Evolutionary conservation across 2,888 invertebrate genomes (phyloP), one percentile per base, ranked within the genome.

Genomic region (Acleris emargana): DNA sequence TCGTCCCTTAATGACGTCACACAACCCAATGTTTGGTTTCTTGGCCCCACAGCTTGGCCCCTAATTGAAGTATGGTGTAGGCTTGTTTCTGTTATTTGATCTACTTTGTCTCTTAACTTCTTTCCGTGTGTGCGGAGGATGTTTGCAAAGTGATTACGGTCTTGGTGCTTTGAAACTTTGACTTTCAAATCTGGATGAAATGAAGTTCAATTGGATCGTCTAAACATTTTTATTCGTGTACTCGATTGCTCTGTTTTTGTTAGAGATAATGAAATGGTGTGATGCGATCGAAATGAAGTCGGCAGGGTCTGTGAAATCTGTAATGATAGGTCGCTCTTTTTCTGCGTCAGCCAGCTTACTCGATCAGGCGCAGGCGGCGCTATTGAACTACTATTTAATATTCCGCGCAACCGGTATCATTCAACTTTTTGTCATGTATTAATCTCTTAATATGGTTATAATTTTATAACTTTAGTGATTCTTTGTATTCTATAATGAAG

Each of bases 381-480:
- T 74, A 74, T 74, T 72, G 71, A 74, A 73, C 72, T 72, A 77
- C 73, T 75, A 78, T 81, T 83, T 86, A 77, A 82, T 84, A 86
- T 87, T 85, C 83, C 76, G 79, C 80, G 72, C 75, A 76, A 72
- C 71, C 20, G 49, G 84, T 80, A 84, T 84, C 83, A 81, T 81
- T 84, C 83, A 84, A 82, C 81, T 87, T 88, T 89, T 89, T 88
- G 79, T 85, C 72, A 77, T 73, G 76, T 80, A 83, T 83, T 84
- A 83, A 84, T 83, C 74, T 79, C 81, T 80, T 87, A 88, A 88
- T 88, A 82, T 79, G 82, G 87, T 87, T 84, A 87, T 86, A 88
- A 88, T 88, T 84, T 82, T 79, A 32, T 64, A 43, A 47, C 20
- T 59, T n/a, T 7, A 16, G 16, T 49, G 45, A 5, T 53, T 17